These are phyloP conservation scores for Patella ulyssiponensis DNA, from an alignment of 2,888 invertebrate species.

Conservation along the genomic window DNA sequence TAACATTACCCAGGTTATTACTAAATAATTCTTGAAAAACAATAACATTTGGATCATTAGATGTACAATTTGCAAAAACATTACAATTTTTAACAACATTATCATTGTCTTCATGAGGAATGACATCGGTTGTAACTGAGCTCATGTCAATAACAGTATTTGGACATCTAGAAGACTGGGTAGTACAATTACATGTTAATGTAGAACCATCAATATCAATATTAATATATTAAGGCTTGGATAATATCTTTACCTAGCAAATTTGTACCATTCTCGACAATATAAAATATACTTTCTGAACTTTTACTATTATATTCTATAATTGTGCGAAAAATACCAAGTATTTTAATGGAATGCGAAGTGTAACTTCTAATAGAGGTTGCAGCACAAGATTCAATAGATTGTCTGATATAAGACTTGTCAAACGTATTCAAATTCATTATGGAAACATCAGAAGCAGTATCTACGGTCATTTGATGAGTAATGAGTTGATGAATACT, in stretches of 20 bases:
- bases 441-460: too few relatives aligned
- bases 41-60: background rate
- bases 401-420: background rate
- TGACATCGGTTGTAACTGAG: too few relatives aligned
- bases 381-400: background rate
- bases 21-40: background rate
- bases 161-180: too few relatives aligned
- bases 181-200: background rate
- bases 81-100: too few relatives aligned
- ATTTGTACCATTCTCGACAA: background rate
- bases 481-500: too few relatives aligned
- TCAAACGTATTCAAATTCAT: too few relatives aligned
- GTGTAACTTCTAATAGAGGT: too few relatives aligned
- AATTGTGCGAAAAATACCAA: background rate
- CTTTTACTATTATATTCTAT: background rate
- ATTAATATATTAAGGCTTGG: background rate
- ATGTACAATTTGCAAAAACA: too few relatives aligned
- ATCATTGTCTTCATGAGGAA: too few relatives aligned
- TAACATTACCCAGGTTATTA: background rate
- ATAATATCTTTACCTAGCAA: conserved; percentile 3
- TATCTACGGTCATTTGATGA: too few relatives aligned
- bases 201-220: background rate
- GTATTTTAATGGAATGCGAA: background rate
- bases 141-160: too few relatives aligned
- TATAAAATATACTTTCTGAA: background rate